Conservation (phyloP, 2,113 vertebrate genomes). For the Paramormyrops kingsleyae region DNA sequence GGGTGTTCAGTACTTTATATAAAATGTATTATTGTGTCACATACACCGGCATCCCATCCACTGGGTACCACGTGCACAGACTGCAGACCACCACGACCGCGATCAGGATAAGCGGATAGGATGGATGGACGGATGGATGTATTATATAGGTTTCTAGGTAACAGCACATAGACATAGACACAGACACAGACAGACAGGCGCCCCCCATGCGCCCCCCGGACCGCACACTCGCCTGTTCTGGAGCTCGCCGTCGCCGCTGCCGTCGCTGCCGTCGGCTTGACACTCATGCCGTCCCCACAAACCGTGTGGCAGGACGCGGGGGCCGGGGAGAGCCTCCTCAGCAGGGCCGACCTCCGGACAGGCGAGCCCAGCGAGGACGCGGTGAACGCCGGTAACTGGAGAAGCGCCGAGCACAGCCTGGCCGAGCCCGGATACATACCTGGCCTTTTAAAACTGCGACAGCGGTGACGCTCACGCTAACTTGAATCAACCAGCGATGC, state of each 20-base stretch:
- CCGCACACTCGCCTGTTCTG: neutral
- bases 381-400: neutral
- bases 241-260: neutral
- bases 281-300: neutral
- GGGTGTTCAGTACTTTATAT: neutral
- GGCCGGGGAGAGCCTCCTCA: neutral
- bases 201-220: neutral
- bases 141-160: neutral
- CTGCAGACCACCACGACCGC: neutral
- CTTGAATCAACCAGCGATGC: neutral
- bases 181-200: neutral
- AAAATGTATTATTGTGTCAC: neutral
- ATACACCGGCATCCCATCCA: neutral
- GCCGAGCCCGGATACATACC: slow-evolving; percentile 15
- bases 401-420: neutral
- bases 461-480: neutral
- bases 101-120: neutral
- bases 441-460: neutral
- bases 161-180: neutral
- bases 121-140: neutral
- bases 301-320: neutral
- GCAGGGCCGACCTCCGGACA: neutral
- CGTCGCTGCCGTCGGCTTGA: neutral
- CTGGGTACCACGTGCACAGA: neutral
- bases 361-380: neutral